Evolutionary conservation across 2,113 vertebrate species (phyloP), one percentile per base, ranked within the genome.

Genomic region (Gavialis gangeticus): DNA sequence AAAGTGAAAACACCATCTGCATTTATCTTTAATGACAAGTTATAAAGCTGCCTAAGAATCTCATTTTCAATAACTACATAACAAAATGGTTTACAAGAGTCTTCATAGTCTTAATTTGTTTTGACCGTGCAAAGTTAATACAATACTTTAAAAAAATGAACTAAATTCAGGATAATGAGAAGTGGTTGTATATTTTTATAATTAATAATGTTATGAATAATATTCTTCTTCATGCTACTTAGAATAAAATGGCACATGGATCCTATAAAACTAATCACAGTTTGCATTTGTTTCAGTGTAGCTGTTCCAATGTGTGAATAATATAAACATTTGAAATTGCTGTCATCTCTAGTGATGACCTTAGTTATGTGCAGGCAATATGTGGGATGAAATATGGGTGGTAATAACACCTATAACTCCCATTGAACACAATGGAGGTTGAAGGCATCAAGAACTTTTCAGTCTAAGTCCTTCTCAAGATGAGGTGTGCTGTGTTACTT

Each of bases 1-100:
- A 85, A 96, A 96, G 78, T 91, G 82, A 95, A 91, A 95, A 9
- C 58, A 94, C 60, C 94, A 95, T 96, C 91, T 97, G 92, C 87
- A 85, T 96, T 97, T 94, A 25, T 90, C 85, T 95, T 96, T 93
- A 96, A 96, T 90, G 90, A 93, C 58, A 93, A 92, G 56, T 89
- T 93, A 75, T 55, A 79, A 75, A 63, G 64, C 91, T 85, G 46
- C 19, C 64, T 75, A 60, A 85, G 75, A 85, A 87, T 84, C 60
- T 94, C 5, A 73, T 90, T 95, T 97, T 90, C 64, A 86, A 30
- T 77, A 95, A 84, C 2, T 34, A 54, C 2, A 3, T 67, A 78
- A 14, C 58, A 92, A 67, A 92, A 60, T 54, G 4, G 1, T 81
- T 93, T 67, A 82, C 18, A 90, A 84, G 24, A 73, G 78, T 56